Percentiles rank a stretch among this genome's conserved stretches.
phyloP scores from a whole-genome alignment of 2,797 vertebrate genomes.

The Calcarius lapponicus region DNA sequence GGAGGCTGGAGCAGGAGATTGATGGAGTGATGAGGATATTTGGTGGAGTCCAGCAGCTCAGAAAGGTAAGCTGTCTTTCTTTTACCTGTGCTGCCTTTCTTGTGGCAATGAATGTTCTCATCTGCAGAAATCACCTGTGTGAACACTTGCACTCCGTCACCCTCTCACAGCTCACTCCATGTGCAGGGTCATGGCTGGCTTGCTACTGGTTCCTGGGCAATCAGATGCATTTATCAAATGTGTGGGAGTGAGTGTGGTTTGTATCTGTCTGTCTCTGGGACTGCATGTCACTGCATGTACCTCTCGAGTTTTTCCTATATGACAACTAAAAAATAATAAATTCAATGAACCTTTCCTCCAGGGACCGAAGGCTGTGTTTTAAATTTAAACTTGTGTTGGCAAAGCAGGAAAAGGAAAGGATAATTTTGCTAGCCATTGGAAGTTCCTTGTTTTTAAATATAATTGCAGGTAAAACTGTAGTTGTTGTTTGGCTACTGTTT shows the following conservation, averaged over 20 bases:
- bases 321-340: neutral
- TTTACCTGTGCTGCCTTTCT: slow-evolving; percentile 2
- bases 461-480: neutral
- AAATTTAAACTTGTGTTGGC: slow-evolving; percentile 9
- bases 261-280: neutral
- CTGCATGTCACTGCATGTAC: slow-evolving; percentile 16
- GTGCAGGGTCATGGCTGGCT: neutral
- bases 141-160: neutral
- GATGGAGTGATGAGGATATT: slow-evolving; percentile 96
- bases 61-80: slow-evolving; percentile 81
- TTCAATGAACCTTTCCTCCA: neutral
- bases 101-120: neutral
- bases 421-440: neutral
- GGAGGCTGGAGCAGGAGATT: slow-evolving; percentile 95
- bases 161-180: neutral
- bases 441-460: neutral
- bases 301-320: neutral
- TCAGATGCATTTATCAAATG: neutral
- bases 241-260: neutral
- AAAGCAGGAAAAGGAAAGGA: neutral
- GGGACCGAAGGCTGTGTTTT: neutral
- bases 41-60: slow-evolving; percentile 93
- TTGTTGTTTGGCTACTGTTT: neutral
- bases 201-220: neutral
- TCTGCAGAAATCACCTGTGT: neutral